phyloP scores from a whole-genome alignment of 2,888 invertebrate species.

The Cephus sareptanus region DNA sequence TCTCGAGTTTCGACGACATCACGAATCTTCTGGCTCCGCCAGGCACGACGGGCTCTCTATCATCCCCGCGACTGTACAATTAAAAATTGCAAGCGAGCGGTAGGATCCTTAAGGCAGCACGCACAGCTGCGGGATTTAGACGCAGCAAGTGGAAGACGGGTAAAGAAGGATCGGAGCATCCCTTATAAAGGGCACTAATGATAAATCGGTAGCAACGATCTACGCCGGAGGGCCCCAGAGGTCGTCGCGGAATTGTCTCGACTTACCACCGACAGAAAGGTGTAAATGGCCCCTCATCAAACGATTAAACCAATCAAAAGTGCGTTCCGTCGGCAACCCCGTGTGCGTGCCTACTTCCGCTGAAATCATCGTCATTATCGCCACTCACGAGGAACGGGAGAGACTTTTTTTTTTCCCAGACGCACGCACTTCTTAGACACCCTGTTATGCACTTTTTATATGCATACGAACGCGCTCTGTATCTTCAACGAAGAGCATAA shows the following conservation, averaged over 20 bases:
- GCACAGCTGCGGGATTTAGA: not conserved
- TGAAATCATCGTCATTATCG: constrained; percentile 20
- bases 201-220: not conserved
- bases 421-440: not conserved
- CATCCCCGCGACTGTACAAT: not conserved
- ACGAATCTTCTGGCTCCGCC: not conserved
- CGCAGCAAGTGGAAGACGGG: not conserved
- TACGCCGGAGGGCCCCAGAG: not conserved
- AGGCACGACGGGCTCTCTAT: not conserved
- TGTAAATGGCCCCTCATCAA: constrained; percentile 19
- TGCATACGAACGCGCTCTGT: not conserved
- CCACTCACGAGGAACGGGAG: not conserved
- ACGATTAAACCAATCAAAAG: constrained; percentile 23
- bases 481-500: not conserved
- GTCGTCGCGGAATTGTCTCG: not conserved
- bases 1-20: not conserved
- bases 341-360: constrained; percentile 9
- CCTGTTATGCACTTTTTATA: not conserved
- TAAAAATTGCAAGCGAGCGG: not conserved
- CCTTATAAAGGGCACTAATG: not conserved
- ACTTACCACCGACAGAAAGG: constrained; percentile 9
- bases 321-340: not conserved
- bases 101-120: not conserved
- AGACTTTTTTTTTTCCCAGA: not conserved
- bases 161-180: not conserved